A percentile compares a stretch with the other conserved stretches of the same genome.
Evolutionary conservation across 2,888 invertebrate species (phyloP).

Genomic region (Drosophila siamana): DNA sequence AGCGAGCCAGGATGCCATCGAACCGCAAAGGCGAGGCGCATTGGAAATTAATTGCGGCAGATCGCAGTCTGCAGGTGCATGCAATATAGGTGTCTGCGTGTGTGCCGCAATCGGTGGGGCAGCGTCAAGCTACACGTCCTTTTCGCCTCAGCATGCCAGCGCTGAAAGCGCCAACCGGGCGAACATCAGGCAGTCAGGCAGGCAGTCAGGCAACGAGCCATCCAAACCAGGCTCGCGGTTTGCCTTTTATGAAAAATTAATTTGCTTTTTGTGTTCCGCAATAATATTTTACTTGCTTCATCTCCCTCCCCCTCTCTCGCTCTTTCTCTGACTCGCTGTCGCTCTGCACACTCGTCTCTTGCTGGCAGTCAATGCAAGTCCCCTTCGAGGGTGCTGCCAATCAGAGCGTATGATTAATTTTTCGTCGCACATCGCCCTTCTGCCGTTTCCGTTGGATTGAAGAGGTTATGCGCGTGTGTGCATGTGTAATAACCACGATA

Average conservation of each 20-base stretch:
- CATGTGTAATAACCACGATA: conserved; percentile 14
- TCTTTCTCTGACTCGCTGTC: neutral
- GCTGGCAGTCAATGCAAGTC: conserved; percentile 28
- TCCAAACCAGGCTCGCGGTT: conserved; percentile 54
- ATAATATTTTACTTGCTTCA: conserved; percentile 65
- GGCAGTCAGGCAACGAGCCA: conserved; percentile 8
- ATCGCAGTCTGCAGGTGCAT: conserved; percentile 4
- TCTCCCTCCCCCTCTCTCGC: neutral
- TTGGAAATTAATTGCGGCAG: conserved; percentile 76
- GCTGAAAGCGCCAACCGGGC: conserved; percentile 1
- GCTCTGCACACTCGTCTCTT: neutral
- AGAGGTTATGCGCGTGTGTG: conserved; percentile 22
- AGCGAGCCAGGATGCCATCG: no score
- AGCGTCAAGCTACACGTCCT: conserved; percentile 27
- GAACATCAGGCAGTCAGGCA: neutral
- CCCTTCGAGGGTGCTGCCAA: conserved; percentile 69
- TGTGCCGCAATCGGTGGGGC: conserved; percentile 37
- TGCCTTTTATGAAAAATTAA: conserved; percentile 80
- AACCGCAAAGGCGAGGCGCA: no score
- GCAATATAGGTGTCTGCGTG: conserved; percentile 39
- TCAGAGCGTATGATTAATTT: conserved; percentile 82
- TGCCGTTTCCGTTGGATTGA: conserved; percentile 14
- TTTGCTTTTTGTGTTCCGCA: conserved; percentile 76
- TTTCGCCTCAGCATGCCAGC: conserved; percentile 2
- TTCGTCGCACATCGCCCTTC: conserved; percentile 55